Conservation (phyloP, 1,140 invertebrate genomes). For the Sarcophaga peregrina region DNA sequence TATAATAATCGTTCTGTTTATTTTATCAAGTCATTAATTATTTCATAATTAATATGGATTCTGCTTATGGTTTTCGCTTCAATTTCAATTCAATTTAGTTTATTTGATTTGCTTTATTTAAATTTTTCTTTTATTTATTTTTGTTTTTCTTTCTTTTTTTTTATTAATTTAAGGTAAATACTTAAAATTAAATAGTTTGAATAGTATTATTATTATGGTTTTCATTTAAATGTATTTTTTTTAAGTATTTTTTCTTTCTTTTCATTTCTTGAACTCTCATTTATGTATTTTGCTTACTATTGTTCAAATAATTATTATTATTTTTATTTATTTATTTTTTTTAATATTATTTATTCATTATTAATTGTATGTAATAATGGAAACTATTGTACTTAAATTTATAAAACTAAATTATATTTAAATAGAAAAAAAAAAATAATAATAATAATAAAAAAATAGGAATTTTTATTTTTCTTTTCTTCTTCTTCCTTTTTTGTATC, state of each 20-base stretch:
- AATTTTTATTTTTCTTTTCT: background rate
- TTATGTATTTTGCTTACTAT: too few relatives aligned
- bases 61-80: background rate
- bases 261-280: too few relatives aligned
- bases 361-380: background rate
- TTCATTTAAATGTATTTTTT: background rate
- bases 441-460: too few relatives aligned
- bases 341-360: background rate
- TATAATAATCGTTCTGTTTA: slow-evolving; percentile 13
- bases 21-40: background rate
- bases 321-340: too few relatives aligned
- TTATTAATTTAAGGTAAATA: slow-evolving; percentile 29
- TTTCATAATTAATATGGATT: slow-evolving; percentile 6
- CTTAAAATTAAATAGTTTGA: slow-evolving; percentile 35
- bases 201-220: background rate
- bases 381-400: slow-evolving; percentile 20
- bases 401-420: background rate
- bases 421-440: background rate
- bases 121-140: slow-evolving; percentile 4
- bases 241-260: background rate
- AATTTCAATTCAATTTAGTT: background rate
- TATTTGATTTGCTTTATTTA: background rate
- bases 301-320: too few relatives aligned
- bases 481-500: too few relatives aligned
- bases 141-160: background rate